Base-by-base conservation (phyloP, 2,888 invertebrate genomes). In the Drosophila setosimentum region DNA sequence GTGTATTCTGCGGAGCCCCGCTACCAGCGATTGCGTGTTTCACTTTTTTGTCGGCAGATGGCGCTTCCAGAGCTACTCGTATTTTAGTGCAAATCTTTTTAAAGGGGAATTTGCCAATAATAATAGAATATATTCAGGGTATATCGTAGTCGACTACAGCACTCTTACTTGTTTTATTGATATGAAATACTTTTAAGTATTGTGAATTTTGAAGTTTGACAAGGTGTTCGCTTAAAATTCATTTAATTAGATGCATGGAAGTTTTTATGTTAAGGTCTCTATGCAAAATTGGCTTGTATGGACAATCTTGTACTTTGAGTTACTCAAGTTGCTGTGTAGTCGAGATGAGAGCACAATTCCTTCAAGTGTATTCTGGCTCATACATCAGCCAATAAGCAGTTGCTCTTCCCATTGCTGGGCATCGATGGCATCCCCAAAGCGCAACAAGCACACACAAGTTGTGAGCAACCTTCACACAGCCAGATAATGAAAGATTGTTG, bases 401-500 rank as follows among this genome's bases (percentile, higher is more conserved):
- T 54, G 33, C 24, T 54, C 16, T 11, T 37, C n/a, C 5, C 37
- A 37, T n/a, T 37, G 27, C 54, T 55, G 27, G 13, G 27, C 37
- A 29, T 55, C 7, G 37, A 27, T 13, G 35, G 27, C n/a, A 37
- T 55, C 37, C 35, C 54, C 63, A 40, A 27, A 69, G 82, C 84
- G 89, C 87, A 87, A 87, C 87, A 87, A 87, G 89, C 87, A 87
- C 87, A 80, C 84, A 73, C n/a, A 54, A 35, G 59, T 51, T 63
- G 59, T 42, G 55, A 48, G 61, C 59, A 42, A 37, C 63, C 58
- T 57, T 61, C 50, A 51, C 29, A 37, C 62, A 61, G 27, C 40
- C 58, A 49, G 53, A 55, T 64, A 62, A 37, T 60, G 71, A 83
- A 67, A 67, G 80, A 54, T 65, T 75, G 63, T 64, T 75, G 75